Base-by-base conservation (phyloP, 2,113 vertebrate species). In the Smithornis capensis region DNA sequence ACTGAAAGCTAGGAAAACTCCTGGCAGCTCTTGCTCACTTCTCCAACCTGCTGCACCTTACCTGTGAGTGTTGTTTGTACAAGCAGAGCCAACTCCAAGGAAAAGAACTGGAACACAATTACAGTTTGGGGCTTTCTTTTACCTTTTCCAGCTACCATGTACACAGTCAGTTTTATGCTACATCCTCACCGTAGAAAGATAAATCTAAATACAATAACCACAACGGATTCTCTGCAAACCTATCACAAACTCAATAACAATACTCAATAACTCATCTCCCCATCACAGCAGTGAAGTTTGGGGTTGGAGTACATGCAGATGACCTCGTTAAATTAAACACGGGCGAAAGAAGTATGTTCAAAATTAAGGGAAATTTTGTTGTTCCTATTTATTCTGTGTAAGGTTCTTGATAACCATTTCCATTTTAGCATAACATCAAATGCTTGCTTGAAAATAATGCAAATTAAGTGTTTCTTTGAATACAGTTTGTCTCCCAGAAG, bases 401-500 rank as follows among this genome's bases (percentile, higher is more conserved):
- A 78, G 68, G 24, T 87, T 87, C n/a, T 40, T 90, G 70, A 56
- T 7, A 89, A 74, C 33, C 37, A 9, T 68, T 88, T 93, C 52
- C 37, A 40, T 79, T 94, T 81, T 62, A 81, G 40, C 52, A 35
- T 53, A n/a, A 63, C 74, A 82, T 86, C 69, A 89, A 76, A 86
- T 75, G 64, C 35, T 52, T 42, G 31, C 47, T 81, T 84, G 86
- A 55, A 96, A 91, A 77, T 69, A 47, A 90, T 97, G 67, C 50
- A 95, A 94, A 97, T 95, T 49, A 95, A 97, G 68, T 63, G 44
- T 84, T 47, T 82, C 86, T 95, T 93, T 79, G 79, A 78, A 79
- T 84, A 83, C 65, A 95, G 65, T 62, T 87, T 94, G 55, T 71
- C 79, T 89, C 65, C 90, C 89, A 96, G 69, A 92, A 93, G 56